Conservation (phyloP, 2,113 vertebrate species). For the Rhizomys pruinosus region DNA sequence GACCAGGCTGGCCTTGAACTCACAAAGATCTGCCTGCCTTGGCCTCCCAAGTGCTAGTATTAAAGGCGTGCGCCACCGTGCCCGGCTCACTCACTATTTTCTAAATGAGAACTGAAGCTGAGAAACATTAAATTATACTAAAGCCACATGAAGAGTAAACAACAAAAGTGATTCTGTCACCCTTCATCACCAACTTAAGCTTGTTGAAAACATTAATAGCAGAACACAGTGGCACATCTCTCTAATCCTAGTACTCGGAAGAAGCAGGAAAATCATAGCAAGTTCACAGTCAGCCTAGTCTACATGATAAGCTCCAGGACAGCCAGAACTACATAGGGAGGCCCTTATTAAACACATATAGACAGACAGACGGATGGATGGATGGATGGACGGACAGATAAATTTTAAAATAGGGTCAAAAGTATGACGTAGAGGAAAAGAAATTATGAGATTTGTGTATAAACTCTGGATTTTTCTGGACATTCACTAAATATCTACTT, state of each 20-base stretch:
- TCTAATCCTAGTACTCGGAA: not conserved
- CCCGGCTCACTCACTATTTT: conserved; percentile 48
- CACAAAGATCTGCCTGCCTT: too few relatives aligned
- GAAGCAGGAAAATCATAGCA: not conserved
- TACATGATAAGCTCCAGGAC: not conserved
- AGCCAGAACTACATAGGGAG: not conserved
- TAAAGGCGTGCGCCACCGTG: too few relatives aligned
- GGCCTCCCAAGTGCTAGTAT: too few relatives aligned
- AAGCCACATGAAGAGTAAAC: conserved; percentile 30
- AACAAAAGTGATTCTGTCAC: conserved; percentile 46
- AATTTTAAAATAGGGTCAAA: not conserved
- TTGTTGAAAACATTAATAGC: conserved; percentile 48
- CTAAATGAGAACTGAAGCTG: conserved; percentile 7
- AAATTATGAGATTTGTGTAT: not conserved
- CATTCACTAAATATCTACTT: not conserved
- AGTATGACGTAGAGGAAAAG: not conserved
- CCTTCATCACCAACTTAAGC: conserved; percentile 27
- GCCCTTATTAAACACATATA: too few relatives aligned
- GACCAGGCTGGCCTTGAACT: too few relatives aligned
- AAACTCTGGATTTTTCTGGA: conserved; percentile 36
- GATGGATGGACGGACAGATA: too few relatives aligned
- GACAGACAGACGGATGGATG: too few relatives aligned
- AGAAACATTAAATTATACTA: conserved; percentile 43
- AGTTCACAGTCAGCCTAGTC: not conserved
- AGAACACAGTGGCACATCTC: not conserved